A percentile compares a stretch with the other conserved stretches of the same genome.
These are phyloP conservation scores for Tachina lurida DNA, from an alignment of 2,888 invertebrate genomes.

Conservation along the genomic window DNA sequence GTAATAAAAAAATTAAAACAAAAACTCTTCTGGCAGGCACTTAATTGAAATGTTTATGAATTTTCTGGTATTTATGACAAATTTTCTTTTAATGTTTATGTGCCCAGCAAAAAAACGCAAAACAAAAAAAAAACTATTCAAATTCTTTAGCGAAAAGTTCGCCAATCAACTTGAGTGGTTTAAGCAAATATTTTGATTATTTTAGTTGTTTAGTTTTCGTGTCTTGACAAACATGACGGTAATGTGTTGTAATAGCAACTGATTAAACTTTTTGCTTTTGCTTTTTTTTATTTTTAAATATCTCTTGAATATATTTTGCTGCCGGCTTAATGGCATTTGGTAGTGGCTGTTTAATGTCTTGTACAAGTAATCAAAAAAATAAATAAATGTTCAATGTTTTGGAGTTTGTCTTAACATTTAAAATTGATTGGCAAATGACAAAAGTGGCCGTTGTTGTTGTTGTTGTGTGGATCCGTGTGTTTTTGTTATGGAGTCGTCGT, in stretches of 20 bases:
- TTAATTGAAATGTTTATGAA: conserved; percentile 55
- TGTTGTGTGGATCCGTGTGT: background rate
- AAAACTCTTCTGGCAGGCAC: conserved; percentile 9
- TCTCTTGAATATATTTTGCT: conserved; percentile 56
- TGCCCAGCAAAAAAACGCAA: background rate
- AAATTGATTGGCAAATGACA: conserved; percentile 68
- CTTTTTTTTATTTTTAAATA: conserved; percentile 44
- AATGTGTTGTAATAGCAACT: conserved; percentile 66
- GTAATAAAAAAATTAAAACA: background rate
- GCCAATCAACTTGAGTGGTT: background rate
- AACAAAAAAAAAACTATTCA: background rate
- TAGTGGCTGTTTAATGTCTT: conserved; percentile 68
- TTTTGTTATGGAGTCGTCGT: background rate
- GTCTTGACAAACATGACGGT: conserved; percentile 65
- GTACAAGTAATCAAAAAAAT: conserved; percentile 65
- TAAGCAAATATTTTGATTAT: conserved; percentile 60
- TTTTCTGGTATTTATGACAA: conserved; percentile 26
- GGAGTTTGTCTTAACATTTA: conserved; percentile 54
- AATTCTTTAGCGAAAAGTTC: conserved; percentile 6
- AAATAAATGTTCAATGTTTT: conserved; percentile 60
- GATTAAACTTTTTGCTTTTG: conserved; percentile 17
- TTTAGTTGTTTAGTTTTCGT: conserved; percentile 46
- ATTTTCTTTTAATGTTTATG: conserved; percentile 11
- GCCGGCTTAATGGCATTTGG: conserved; percentile 51
- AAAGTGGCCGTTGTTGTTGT: conserved; percentile 14